Conservation (phyloP, 2,888 invertebrate genomes). For the Lumbricus terrestris region DNA sequence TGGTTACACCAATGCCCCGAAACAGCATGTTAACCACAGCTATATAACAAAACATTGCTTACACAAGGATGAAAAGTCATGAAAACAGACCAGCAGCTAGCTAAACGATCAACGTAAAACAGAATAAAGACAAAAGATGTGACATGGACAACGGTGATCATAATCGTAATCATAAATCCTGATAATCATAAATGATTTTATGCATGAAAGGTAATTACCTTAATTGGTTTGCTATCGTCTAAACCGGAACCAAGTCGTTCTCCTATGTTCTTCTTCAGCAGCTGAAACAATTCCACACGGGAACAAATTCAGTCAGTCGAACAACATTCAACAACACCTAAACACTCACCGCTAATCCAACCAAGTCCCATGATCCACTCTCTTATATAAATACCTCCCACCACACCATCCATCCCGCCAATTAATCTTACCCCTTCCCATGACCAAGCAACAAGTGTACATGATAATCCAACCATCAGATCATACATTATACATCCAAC, state of each 20-base stretch:
- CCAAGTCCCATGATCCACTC: background rate
- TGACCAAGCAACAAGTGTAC: no score
- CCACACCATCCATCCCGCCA: background rate
- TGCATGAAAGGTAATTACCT: slow-evolving; percentile 53
- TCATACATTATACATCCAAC: no score
- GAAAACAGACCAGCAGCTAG: background rate
- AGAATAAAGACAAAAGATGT: background rate
- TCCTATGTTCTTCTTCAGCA: slow-evolving; percentile 69
- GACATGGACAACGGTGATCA: background rate
- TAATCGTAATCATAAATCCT: background rate
- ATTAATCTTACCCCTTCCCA: no score
- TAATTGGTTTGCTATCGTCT: slow-evolving; percentile 82
- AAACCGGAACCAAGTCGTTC: slow-evolving; percentile 84
- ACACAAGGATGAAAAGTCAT: background rate
- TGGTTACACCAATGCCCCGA: no score
- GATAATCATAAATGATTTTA: background rate
- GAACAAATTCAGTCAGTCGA: background rate
- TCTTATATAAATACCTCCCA: background rate
- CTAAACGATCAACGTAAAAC: background rate
- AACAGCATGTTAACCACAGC: background rate
- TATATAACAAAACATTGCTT: background rate
- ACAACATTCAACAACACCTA: background rate
- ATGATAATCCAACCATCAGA: no score
- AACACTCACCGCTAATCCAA: no score
- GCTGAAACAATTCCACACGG: slow-evolving; percentile 37